phyloP scores from a whole-genome alignment of 2,113 vertebrate species.

The Ginglymostoma cirratum region DNA sequence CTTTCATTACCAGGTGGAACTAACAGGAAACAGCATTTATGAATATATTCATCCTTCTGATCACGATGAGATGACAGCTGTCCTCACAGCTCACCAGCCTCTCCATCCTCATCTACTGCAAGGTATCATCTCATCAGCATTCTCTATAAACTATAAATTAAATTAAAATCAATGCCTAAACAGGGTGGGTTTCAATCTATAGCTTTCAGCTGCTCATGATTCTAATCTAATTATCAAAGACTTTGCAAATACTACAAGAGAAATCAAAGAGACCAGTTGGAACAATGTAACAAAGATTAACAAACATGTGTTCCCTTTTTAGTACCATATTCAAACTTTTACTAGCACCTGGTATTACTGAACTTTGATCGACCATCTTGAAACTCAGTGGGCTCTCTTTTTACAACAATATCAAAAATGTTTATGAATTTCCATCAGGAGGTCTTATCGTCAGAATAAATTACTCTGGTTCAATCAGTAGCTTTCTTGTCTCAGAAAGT shows the following conservation, averaged over 20 bases:
- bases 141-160: not conserved
- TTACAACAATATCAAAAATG: not conserved
- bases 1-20: slow-evolving; percentile 70
- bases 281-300: not conserved
- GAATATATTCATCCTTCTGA: slow-evolving; percentile 93
- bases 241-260: not conserved
- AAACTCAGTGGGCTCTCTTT: not conserved
- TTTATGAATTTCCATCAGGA: not conserved
- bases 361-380: not conserved
- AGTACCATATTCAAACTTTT: not conserved
- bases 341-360: not conserved
- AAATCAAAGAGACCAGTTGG: not conserved
- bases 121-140: slow-evolving; percentile 55
- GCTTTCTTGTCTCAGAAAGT: not conserved
- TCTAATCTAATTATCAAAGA: not conserved
- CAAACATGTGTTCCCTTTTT: not conserved
- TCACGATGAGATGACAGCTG: slow-evolving; percentile 87
- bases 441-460: not conserved
- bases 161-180: not conserved
- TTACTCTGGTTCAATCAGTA: not conserved
- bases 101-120: slow-evolving; percentile 74
- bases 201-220: not conserved
- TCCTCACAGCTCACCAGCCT: slow-evolving; percentile 74
- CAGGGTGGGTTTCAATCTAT: not conserved
- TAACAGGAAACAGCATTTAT: slow-evolving; percentile 91